Evolutionary conservation across 2,113 vertebrate species (phyloP).

Genomic region (Aix galericulata): DNA sequence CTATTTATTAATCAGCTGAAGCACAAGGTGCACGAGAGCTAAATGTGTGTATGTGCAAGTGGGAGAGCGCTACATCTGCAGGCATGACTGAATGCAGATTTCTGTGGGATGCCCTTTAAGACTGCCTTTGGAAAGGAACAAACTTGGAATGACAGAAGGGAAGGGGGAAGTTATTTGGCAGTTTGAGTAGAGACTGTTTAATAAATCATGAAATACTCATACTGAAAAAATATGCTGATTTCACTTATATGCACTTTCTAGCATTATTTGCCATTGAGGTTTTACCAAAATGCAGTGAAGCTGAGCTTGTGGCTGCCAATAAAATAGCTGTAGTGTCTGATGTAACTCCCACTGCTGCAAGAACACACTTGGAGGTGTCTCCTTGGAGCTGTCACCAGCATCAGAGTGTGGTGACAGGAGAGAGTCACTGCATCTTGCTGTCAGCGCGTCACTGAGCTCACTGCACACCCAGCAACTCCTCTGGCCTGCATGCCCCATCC

Average conservation of each 20-base stretch:
- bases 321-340: background rate
- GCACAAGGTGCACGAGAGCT: background rate
- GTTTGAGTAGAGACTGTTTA: background rate
- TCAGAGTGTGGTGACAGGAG: accelerated
- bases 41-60: accelerated
- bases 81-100: too few relatives aligned
- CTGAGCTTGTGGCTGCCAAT: background rate
- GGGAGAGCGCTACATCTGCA: background rate
- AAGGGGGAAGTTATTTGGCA: background rate
- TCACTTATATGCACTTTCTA: background rate
- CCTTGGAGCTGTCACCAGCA: background rate
- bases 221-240: background rate
- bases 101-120: background rate
- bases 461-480: accelerated
- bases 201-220: background rate
- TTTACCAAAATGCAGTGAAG: background rate
- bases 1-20: background rate
- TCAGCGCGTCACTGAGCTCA: accelerated
- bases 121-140: background rate
- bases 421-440: too few relatives aligned
- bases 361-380: background rate
- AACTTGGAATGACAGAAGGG: background rate
- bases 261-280: background rate
- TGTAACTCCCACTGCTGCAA: background rate
- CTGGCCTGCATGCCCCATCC: accelerated